Evolutionary conservation across 1,140 invertebrate genomes (phyloP), one percentile per base, ranked within the genome.

Genomic region (Oryctes rhinoceros): DNA sequence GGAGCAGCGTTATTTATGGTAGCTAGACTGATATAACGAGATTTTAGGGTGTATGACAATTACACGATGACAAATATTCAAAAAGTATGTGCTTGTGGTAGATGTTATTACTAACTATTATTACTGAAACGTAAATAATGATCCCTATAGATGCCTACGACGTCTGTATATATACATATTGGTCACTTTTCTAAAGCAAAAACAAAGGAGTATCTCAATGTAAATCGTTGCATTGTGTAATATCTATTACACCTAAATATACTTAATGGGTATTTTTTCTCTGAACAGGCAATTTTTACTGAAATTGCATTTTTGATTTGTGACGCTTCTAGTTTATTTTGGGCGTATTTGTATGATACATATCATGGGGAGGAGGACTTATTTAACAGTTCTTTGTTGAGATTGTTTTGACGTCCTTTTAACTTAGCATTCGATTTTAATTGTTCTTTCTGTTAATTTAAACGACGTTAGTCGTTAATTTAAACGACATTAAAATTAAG

Each of bases 21-120:
- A 71, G 65, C 65, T 71, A 71, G 65, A 71, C 65, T 71, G 65
- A 71, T 71, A 37, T 71, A 30, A 71, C 65, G 35, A 71, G 24
- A 71, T 35, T 35, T n/a, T 71, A 71, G 65, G 35, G 65, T 71
- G 65, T 71, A 71, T 71, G 5, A 59, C 18, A 7, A 71, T 71
- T 71, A 71, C 65, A 44, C 0, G 35, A 71, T 71, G 24, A 71
- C 5, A 35, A 71, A 71, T 71, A 71, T 71, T 71, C 7, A 71
- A 59, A 59, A 44, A 44, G 9, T 44, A 71, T 11, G 65, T 71
- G 65, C 65, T 71, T 71, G 24, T 71, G 65, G 65, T 71, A 71
- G 65, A 35, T 71, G 24, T 71, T 71, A 71, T 71, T 35, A 71
- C 35, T 30, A 71, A 71, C 37, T 30, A 71, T 59, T 13, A 59